These are phyloP conservation scores for Akabosia matsudoensis DNA, from an alignment of 1,140 invertebrate genomes.

Conservation along the genomic window DNA sequence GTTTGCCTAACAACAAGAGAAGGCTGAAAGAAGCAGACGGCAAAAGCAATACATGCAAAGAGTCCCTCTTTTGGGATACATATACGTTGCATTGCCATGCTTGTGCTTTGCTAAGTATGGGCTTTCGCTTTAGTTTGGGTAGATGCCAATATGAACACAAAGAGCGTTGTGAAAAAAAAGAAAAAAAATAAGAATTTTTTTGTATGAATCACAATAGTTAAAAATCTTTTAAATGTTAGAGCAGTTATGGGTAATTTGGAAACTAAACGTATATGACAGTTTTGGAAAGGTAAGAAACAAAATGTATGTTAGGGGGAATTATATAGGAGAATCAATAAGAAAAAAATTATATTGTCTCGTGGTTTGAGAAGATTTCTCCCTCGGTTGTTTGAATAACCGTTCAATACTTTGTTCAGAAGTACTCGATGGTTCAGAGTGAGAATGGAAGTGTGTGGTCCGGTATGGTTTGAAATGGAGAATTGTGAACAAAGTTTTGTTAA, in stretches of 20 bases:
- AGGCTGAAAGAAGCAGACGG: background rate
- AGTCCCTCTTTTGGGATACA: conserved; percentile 10
- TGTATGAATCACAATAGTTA: background rate
- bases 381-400: background rate
- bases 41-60: background rate
- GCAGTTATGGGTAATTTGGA: no score
- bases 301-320: background rate
- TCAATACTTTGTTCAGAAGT: background rate
- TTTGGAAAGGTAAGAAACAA: no score
- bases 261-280: no score
- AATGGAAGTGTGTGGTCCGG: background rate
- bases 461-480: background rate
- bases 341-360: background rate
- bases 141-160: conserved; percentile 20
- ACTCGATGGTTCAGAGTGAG: background rate
- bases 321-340: background rate
- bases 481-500: background rate
- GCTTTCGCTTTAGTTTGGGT: background rate
- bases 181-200: background rate
- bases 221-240: no score
- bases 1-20: no score
- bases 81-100: background rate
- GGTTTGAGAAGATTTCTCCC: conserved; percentile 8
- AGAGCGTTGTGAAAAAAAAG: no score
- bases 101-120: background rate